phyloP scores from a whole-genome alignment of 2,797 vertebrate genomes.

The Okamejei kenojei region DNA sequence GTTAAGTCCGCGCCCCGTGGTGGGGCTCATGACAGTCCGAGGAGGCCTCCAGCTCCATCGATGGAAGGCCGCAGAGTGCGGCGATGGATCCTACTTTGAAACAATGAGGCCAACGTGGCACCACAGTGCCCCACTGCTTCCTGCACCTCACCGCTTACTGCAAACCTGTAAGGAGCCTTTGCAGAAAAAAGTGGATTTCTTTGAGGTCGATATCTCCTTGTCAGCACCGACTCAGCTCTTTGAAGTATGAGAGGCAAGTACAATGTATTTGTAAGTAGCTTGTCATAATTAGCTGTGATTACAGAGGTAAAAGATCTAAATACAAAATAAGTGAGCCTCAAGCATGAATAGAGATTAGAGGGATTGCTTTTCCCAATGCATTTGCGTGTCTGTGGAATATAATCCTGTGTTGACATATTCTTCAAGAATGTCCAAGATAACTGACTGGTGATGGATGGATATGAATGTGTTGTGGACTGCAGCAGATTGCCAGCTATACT shows the following conservation, averaged over 20 bases:
- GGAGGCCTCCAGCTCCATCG: too few species aligned
- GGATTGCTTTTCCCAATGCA: background rate
- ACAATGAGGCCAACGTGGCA: background rate
- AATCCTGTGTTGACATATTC: background rate
- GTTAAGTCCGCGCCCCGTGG: too few species aligned
- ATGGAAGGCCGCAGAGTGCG: too few species aligned
- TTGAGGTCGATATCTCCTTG: background rate
- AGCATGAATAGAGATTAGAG: background rate
- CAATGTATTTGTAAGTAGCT: background rate
- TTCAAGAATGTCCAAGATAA: too few species aligned
- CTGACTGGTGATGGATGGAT: too few species aligned
- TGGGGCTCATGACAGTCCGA: too few species aligned
- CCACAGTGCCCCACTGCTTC: background rate
- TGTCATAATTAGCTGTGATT: conserved; percentile 27
- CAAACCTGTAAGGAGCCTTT: background rate
- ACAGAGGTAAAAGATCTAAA: conserved; percentile 3
- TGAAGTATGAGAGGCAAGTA: background rate
- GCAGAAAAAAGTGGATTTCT: background rate
- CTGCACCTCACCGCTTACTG: background rate
- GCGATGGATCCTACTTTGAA: background rate
- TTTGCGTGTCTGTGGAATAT: background rate
- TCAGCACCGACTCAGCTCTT: background rate
- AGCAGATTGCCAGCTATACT: too few species aligned
- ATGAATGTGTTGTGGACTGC: too few species aligned
- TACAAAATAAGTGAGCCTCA: background rate